Evolutionary conservation across 2,888 invertebrate genomes (phyloP).

Genomic region (Philereme vetulata): DNA sequence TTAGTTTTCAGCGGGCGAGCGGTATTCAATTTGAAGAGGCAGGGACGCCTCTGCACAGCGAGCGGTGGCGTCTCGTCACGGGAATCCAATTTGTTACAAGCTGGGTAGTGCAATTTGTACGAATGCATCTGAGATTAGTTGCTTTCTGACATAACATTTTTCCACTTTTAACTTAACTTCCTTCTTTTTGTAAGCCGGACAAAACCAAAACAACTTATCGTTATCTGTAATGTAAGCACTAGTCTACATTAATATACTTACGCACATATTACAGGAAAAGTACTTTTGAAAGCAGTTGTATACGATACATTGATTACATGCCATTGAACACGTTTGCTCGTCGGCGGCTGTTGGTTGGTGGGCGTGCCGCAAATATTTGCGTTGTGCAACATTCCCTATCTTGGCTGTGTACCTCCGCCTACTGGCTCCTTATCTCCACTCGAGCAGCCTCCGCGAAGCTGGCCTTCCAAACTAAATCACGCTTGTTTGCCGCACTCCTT

Average conservation of each 20-base stretch:
- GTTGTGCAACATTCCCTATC: slow-evolving; percentile 65
- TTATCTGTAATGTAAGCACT: neutral
- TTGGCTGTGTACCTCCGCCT: slow-evolving; percentile 63
- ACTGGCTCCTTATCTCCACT: slow-evolving; percentile 64
- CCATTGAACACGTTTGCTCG: slow-evolving; percentile 41
- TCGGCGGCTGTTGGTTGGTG: slow-evolving; percentile 36
- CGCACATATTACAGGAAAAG: neutral
- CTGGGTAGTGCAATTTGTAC: slow-evolving; percentile 53
- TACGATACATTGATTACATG: slow-evolving; percentile 38
- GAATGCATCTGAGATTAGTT: slow-evolving; percentile 52
- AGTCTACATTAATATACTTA: neutral
- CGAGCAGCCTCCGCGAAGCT: slow-evolving; percentile 56
- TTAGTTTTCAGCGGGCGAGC: slow-evolving; percentile 29
- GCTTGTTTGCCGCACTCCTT: slow-evolving; percentile 61
- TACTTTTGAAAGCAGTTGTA: slow-evolving; percentile 10
- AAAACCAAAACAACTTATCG: neutral
- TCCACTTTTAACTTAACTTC: neutral
- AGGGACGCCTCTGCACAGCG: slow-evolving; percentile 13
- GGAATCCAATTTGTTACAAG: slow-evolving; percentile 57
- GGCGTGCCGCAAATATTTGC: slow-evolving; percentile 65
- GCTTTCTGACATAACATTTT: slow-evolving; percentile 32
- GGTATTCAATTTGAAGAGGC: slow-evolving; percentile 32
- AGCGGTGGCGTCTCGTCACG: slow-evolving; percentile 40
- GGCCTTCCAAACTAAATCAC: slow-evolving; percentile 60
- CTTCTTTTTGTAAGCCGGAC: neutral